Percentiles rank a stretch among this genome's conserved stretches.
Conservation (phyloP, 2,797 vertebrate genomes). For the Myiotriccus ornatus region DNA sequence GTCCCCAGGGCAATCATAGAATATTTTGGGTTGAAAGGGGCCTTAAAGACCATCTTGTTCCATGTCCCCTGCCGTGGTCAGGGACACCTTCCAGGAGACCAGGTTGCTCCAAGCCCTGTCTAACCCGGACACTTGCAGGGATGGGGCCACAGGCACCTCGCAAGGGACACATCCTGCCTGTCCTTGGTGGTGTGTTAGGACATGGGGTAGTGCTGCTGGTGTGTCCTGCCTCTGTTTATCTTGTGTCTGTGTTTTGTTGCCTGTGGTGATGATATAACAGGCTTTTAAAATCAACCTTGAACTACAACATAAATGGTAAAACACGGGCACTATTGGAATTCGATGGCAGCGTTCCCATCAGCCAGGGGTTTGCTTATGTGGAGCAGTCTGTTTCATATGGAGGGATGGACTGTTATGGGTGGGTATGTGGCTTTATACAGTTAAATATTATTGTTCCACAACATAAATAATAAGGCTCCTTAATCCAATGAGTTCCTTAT, state of each 20-base stretch:
- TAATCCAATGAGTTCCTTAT: constrained; percentile 25
- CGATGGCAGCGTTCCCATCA: background rate
- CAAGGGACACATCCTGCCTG: background rate
- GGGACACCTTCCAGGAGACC: background rate
- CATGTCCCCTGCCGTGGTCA: background rate
- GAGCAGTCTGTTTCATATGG: background rate
- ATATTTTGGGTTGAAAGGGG: background rate
- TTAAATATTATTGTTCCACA: constrained; percentile 12
- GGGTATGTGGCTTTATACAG: background rate
- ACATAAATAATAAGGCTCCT: background rate
- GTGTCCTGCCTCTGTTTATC: background rate
- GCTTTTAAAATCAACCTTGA: constrained; percentile 44
- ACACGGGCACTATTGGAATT: background rate
- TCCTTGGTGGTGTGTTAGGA: background rate
- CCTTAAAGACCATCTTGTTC: background rate
- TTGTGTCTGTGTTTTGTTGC: background rate
- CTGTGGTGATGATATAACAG: background rate
- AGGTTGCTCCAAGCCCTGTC: background rate
- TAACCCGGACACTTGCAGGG: background rate
- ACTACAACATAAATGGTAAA: accelerated
- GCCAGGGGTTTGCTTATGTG: background rate
- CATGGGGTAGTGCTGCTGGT: background rate
- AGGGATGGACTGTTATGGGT: background rate
- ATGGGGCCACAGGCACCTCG: background rate
- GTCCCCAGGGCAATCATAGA: background rate